Conservation (phyloP, 2,113 vertebrate species). For the Ctenodactylus gundi region DNA sequence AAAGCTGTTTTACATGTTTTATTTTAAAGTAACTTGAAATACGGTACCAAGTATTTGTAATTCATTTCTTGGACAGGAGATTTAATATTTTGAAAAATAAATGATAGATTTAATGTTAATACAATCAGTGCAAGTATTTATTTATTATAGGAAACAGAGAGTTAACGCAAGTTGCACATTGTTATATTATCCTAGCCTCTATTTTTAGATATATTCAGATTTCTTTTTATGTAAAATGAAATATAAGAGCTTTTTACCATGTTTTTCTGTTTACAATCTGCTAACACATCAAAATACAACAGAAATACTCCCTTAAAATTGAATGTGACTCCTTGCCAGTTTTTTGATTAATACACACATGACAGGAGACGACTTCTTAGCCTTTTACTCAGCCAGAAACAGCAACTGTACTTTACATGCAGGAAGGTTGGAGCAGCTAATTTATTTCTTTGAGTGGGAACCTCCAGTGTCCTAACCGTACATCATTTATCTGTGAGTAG, state of each 20-base stretch:
- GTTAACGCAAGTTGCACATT: slow-evolving; percentile 10
- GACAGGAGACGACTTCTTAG: slow-evolving; percentile 21
- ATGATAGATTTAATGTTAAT: slow-evolving; percentile 24
- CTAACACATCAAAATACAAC: slow-evolving; percentile 65
- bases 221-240: slow-evolving; percentile 57
- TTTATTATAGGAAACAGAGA: neutral
- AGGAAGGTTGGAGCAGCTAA: slow-evolving; percentile 23
- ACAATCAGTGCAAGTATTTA: neutral
- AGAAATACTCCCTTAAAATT: slow-evolving; percentile 80
- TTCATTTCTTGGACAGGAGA: slow-evolving; percentile 20
- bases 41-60: slow-evolving; percentile 4
- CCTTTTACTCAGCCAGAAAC: slow-evolving; percentile 67
- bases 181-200: slow-evolving; percentile 1
- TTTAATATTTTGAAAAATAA: slow-evolving; percentile 46
- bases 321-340: slow-evolving; percentile 61
- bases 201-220: slow-evolving; percentile 39
- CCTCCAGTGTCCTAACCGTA: slow-evolving; percentile 65
- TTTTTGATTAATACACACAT: slow-evolving; percentile 78
- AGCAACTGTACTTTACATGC: slow-evolving; percentile 60
- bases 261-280: slow-evolving; percentile 68
- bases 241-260: slow-evolving; percentile 20
- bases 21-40: slow-evolving; percentile 57
- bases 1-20: slow-evolving; percentile 13
- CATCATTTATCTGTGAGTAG: slow-evolving; percentile 81
- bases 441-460: slow-evolving; percentile 62